phyloP scores from a whole-genome alignment of 2,797 vertebrate genomes.

The Leuciscus waleckii region DNA sequence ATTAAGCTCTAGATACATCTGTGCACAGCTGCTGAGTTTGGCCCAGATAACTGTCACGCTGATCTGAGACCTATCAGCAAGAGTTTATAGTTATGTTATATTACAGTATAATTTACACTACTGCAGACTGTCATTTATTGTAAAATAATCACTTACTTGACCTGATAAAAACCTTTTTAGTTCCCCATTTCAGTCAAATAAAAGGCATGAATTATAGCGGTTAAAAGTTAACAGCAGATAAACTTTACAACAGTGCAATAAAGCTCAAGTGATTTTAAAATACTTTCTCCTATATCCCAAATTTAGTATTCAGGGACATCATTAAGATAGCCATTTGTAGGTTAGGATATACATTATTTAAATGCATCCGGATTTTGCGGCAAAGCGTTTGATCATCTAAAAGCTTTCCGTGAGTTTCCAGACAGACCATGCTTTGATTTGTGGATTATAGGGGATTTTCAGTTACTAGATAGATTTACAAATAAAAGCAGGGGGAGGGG shows the following conservation, averaged over 20 bases:
- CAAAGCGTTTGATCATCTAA: slow-evolving; percentile 19
- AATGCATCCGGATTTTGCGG: not conserved
- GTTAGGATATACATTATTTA: not conserved
- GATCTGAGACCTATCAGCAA: not conserved
- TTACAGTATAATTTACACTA: not conserved
- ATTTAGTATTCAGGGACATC: not conserved
- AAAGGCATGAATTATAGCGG: not conserved
- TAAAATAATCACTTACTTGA: not conserved
- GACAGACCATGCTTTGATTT: slow-evolving; percentile 62
- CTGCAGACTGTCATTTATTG: too few relatives aligned
- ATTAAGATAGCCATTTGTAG: slow-evolving; percentile 1
- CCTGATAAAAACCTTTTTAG: not conserved
- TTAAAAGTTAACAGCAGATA: not conserved
- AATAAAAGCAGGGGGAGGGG: slow-evolving; percentile 47
- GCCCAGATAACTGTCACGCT: slow-evolving; percentile 44
- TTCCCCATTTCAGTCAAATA: not conserved
- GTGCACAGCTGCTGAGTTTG: slow-evolving; percentile 48
- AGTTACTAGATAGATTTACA: slow-evolving; percentile 57
- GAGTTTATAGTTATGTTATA: not conserved
- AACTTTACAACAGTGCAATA: not conserved
- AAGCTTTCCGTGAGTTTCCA: slow-evolving; percentile 25
- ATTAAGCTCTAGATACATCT: slow-evolving; percentile 36
- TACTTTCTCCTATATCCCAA: not conserved
- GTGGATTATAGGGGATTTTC: slow-evolving; percentile 70
- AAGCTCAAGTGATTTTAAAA: not conserved